Conservation (phyloP, 2,888 invertebrate genomes). For the Idaea dimidiata region DNA sequence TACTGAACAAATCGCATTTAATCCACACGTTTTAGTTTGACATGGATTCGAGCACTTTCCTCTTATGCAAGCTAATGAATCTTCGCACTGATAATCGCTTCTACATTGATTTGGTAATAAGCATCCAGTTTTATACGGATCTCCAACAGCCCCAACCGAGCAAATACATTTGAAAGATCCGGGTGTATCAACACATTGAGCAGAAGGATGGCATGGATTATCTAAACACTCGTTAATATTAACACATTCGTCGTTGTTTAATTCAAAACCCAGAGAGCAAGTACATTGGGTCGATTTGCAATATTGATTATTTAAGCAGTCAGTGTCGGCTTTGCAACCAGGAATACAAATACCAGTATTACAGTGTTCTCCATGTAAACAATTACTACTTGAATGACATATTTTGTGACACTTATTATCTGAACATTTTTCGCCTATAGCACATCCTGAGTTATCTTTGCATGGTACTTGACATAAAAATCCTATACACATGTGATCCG, state of each 20-base stretch:
- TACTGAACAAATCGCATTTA: constrained; percentile 88
- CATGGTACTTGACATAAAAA: constrained; percentile 91
- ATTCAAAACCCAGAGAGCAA: constrained; percentile 88
- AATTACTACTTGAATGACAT: constrained; percentile 94
- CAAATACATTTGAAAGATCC: constrained; percentile 92
- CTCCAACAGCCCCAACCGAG: constrained; percentile 89
- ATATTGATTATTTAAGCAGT: constrained; percentile 89
- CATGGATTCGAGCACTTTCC: constrained; percentile 93
- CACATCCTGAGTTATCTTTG: constrained; percentile 86
- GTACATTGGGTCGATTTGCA: constrained; percentile 88
- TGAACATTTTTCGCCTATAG: constrained; percentile 91
- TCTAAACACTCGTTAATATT: constrained; percentile 92
- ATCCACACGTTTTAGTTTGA: constrained; percentile 85
- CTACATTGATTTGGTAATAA: constrained; percentile 88
- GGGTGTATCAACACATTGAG: constrained; percentile 88
- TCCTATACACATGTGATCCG: constrained; percentile 88
- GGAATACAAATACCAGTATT: constrained; percentile 89
- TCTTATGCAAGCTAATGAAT: constrained; percentile 86
- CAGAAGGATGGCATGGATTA: constrained; percentile 89
- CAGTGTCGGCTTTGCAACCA: constrained; percentile 90
- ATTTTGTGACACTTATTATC: constrained; percentile 90
- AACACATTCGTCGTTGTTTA: constrained; percentile 86
- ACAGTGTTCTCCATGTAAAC: constrained; percentile 94
- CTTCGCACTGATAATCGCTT: constrained; percentile 86
- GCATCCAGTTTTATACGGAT: constrained; percentile 85